Conservation (phyloP, 1,140 invertebrate species). For the Dinoponera quadriceps region DNA sequence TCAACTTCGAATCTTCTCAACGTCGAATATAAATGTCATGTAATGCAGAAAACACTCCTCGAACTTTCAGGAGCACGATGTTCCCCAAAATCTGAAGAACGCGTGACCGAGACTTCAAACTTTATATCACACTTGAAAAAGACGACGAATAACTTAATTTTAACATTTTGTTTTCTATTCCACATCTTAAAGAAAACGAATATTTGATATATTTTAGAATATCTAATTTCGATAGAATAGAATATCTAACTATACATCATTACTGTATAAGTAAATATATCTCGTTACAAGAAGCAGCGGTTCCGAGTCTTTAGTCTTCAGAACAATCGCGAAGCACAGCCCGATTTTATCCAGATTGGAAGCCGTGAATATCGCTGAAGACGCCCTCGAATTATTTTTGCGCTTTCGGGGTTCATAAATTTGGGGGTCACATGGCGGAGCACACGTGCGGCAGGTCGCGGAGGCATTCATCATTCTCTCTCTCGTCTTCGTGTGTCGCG, state of each 20-base stretch:
- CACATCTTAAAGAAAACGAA: too few relatives aligned
- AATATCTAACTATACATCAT: too few relatives aligned
- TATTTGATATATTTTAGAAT: too few relatives aligned
- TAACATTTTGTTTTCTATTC: too few relatives aligned
- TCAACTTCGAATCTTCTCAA: not conserved
- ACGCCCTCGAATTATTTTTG: not conserved
- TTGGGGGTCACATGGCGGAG: not conserved
- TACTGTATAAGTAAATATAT: not conserved
- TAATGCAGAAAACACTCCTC: not conserved
- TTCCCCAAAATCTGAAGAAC: slow-evolving; percentile 2
- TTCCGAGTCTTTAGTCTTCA: too few relatives aligned
- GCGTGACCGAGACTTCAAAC: not conserved
- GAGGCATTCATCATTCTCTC: slow-evolving; percentile 25
- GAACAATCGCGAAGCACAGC: not conserved
- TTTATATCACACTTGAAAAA: not conserved
- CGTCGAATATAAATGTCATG: not conserved
- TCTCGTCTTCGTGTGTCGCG: slow-evolving; percentile 56
- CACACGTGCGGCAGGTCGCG: slow-evolving; percentile 36
- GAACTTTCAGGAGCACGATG: too few relatives aligned
- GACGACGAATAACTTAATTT: not conserved
- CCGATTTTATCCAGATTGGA: not conserved
- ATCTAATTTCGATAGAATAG: too few relatives aligned
- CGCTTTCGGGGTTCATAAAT: slow-evolving; percentile 31
- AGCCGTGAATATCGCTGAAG: not conserved
- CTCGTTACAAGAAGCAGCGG: not conserved